Evolutionary conservation across 2,797 vertebrate species (phyloP).

Genomic region (Sandelia bainsii): DNA sequence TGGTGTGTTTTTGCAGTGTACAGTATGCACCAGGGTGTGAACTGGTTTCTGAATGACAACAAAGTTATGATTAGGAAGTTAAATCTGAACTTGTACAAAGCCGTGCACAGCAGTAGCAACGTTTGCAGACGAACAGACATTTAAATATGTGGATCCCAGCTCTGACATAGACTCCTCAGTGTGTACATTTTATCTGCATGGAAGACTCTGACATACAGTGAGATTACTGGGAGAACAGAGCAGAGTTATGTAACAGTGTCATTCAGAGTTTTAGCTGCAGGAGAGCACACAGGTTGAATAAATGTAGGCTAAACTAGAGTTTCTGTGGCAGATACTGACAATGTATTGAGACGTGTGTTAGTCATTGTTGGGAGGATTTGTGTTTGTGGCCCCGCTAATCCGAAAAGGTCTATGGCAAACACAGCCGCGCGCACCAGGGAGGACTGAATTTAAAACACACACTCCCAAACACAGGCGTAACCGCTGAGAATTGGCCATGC

Average conservation of each 20-base stretch:
- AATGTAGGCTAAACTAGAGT: conserved; percentile 35
- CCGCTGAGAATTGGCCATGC: conserved; percentile 57
- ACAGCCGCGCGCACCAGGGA: conserved; percentile 34
- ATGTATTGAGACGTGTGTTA: conserved; percentile 31
- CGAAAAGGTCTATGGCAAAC: conserved; percentile 47
- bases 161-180: conserved; percentile 24
- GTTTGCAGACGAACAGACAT: conserved; percentile 7
- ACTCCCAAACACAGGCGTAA: conserved; percentile 23
- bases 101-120: background rate
- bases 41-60: background rate
- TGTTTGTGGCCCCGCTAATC: conserved; percentile 61
- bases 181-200: conserved; percentile 19
- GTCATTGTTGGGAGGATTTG: conserved; percentile 50
- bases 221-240: conserved; percentile 27
- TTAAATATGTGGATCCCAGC: conserved; percentile 37
- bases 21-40: background rate
- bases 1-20: background rate
- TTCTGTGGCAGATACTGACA: conserved; percentile 26
- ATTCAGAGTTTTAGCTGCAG: conserved; percentile 43
- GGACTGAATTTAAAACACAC: conserved; percentile 41
- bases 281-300: conserved; percentile 35
- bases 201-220: conserved; percentile 18
- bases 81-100: background rate
- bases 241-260: conserved; percentile 56
- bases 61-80: background rate